Conservation (phyloP, 2,888 invertebrate genomes). For the Apoderus coryli region DNA sequence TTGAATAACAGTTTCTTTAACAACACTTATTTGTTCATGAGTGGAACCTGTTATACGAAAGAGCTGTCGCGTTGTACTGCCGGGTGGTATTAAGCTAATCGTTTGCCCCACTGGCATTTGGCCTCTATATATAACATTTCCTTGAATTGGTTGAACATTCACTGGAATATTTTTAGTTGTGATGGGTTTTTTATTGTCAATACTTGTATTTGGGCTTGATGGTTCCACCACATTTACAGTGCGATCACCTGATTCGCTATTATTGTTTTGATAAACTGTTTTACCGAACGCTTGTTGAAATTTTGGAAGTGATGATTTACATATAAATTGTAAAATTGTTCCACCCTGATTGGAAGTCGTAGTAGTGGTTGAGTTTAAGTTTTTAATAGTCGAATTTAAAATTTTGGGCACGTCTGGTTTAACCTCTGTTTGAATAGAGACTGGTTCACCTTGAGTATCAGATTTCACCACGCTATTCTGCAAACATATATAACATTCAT, state of each 20-base stretch:
- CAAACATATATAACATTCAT: too few relatives aligned
- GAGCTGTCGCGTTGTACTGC: constrained; percentile 28
- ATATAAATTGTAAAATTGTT: constrained; percentile 43
- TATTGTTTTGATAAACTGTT: constrained; percentile 41
- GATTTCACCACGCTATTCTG: too few relatives aligned
- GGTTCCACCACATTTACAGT: constrained; percentile 14
- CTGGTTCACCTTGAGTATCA: too few relatives aligned
- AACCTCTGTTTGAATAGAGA: too few relatives aligned
- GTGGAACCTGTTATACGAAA: constrained; percentile 32
- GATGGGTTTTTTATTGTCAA: constrained; percentile 27
- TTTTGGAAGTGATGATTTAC: constrained; percentile 52
- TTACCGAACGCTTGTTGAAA: constrained; percentile 70
- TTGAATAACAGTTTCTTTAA: constrained; percentile 33
- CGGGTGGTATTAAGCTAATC: constrained; percentile 40
- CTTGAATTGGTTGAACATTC: constrained; percentile 47
- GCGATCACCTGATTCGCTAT: constrained; percentile 17
- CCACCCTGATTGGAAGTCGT: constrained; percentile 21
- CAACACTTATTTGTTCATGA: constrained; percentile 30
- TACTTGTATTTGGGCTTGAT: constrained; percentile 14
- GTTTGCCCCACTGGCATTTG: constrained; percentile 53
- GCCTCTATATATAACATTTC: constrained; percentile 56
- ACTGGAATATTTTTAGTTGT: constrained; percentile 38
- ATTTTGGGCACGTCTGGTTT: too few relatives aligned
- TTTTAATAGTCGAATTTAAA: constrained; percentile 14
- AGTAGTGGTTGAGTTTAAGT: constrained; percentile 19